Conservation (phyloP, 2,888 invertebrate genomes). For the Mycalesis mineus region DNA sequence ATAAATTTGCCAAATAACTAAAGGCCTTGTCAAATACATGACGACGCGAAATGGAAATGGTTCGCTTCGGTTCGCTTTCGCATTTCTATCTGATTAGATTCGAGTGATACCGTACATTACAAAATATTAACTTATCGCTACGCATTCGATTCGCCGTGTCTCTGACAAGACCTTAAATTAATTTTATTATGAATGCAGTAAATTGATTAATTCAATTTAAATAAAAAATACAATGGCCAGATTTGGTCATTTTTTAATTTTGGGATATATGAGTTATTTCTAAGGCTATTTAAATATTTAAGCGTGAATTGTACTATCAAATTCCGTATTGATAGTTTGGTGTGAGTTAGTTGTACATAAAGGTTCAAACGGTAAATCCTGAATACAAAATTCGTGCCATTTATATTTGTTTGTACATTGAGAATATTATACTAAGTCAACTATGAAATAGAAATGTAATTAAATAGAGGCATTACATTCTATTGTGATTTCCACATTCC, state of each 20-base stretch:
- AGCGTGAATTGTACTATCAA: background rate
- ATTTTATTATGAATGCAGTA: too few relatives aligned
- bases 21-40: too few relatives aligned
- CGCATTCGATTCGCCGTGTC: too few relatives aligned
- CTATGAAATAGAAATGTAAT: background rate
- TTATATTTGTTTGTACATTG: constrained; percentile 48
- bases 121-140: too few relatives aligned
- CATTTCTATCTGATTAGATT: too few relatives aligned
- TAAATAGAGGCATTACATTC: constrained; percentile 21
- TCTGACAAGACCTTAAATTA: too few relatives aligned
- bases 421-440: constrained; percentile 13
- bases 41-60: too few relatives aligned
- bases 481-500: constrained; percentile 67
- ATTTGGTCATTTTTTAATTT: background rate
- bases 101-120: too few relatives aligned
- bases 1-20: background rate
- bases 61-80: too few relatives aligned
- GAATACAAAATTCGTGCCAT: constrained; percentile 72
- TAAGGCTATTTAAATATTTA: background rate
- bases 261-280: background rate
- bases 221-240: too few relatives aligned
- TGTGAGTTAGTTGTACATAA: constrained; percentile 24
- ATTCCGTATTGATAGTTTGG: background rate
- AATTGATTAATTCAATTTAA: too few relatives aligned
- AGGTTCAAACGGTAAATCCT: constrained; percentile 34